Percentiles rank a stretch among this genome's conserved stretches.
phyloP scores from a whole-genome alignment of 2,113 vertebrate species.

The Actenoides hombroni region DNA sequence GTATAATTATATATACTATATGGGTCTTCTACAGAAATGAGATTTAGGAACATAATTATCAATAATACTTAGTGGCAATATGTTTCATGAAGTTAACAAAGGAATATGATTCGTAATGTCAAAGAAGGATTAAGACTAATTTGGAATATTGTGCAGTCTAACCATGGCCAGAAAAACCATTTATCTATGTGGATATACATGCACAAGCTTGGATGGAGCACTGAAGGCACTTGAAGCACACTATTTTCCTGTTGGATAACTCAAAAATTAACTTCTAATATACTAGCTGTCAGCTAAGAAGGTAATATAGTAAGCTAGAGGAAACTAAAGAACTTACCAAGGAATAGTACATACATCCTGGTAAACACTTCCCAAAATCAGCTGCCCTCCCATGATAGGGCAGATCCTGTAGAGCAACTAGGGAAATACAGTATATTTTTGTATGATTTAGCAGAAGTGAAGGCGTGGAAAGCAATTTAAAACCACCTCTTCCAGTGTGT shows the following conservation, averaged over 20 bases:
- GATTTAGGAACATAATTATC: neutral
- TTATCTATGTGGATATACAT: rapidly evolving
- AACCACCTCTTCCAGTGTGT: neutral
- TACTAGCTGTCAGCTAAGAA: neutral
- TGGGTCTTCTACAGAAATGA: neutral
- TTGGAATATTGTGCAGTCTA: neutral
- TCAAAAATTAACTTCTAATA: neutral
- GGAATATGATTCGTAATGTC: neutral
- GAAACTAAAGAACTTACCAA: neutral
- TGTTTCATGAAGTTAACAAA: neutral
- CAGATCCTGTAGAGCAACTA: neutral
- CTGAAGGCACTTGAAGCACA: neutral
- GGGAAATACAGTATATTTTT: neutral
- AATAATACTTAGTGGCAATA: neutral
- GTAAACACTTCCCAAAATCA: neutral
- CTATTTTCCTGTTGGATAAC: neutral
- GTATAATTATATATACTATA: neutral
- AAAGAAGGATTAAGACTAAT: neutral
- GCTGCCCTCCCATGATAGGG: neutral
- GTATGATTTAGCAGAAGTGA: neutral
- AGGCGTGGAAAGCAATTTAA: neutral
- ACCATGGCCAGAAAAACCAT: neutral
- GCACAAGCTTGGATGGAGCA: neutral
- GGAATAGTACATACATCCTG: neutral
- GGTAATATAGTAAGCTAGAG: neutral